Base-by-base conservation (phyloP, 2,113 vertebrate genomes). In the Phaetusa simplex region DNA sequence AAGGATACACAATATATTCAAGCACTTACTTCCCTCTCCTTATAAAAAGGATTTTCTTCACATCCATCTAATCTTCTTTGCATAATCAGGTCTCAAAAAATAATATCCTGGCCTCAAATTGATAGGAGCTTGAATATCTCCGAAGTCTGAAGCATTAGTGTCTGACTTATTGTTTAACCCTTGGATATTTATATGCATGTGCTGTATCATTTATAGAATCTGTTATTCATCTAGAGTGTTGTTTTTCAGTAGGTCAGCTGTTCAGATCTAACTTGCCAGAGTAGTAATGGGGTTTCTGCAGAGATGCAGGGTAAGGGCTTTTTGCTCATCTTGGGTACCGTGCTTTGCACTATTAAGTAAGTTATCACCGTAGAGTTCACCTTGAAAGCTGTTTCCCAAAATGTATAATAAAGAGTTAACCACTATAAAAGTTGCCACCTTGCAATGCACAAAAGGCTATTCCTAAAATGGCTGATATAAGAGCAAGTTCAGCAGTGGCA, bases 151-250 rank as follows among this genome's bases (percentile, higher is more conserved):
- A 84, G 81, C 66, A 84, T 65, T 30, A 82, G 29, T 16, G 21
- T 50, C 61, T 93, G 81, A 82, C 42, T 92, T 95, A 93, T 38
- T 85, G 84, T 85, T 95, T 85, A 87, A 86, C n/a, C 53, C 73
- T 82, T 89, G 81, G 70, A 69, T 93, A 93, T 96, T 89, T 93
- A 93, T 80, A 93, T 47, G 50, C 29, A 56, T 13, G 15, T 53
- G 43, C 52, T 78, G 12, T 74, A 92, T 85, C 34, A 91, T 91
- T 89, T 94, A 82, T n/a, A 87, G 93, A 79, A 82, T 69, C 80
- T 82, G 27, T 85, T 95, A 73, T 82, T 94, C 49, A 76, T 65
- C 73, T 71, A 27, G 16, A 92, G 78, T 45, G 65, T 12, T 96
- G 67, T 55, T 94, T 95, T 95, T 72, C 86, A 90, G 65, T 52